Percentiles rank a stretch among this genome's conserved stretches.
phyloP scores from a whole-genome alignment of 2,888 invertebrate genomes.

The Malacosoma neustria region DNA sequence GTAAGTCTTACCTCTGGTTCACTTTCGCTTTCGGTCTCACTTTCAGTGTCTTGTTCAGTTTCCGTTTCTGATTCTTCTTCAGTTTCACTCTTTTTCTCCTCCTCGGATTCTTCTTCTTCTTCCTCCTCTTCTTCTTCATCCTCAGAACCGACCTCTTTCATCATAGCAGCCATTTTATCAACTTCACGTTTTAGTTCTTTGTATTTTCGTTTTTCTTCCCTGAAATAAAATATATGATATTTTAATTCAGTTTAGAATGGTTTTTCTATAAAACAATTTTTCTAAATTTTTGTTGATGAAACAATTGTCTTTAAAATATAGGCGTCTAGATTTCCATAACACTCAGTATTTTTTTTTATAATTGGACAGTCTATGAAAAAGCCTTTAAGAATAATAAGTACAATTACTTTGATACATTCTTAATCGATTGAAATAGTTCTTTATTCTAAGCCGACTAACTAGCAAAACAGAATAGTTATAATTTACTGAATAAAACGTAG shows the following conservation, averaged over 20 bases:
- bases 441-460: too few species aligned
- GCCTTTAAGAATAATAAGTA: too few species aligned
- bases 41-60: constrained; percentile 79
- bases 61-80: constrained; percentile 78
- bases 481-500: too few species aligned
- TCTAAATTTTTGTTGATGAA: too few species aligned
- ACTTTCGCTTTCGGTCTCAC: constrained; percentile 78
- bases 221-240: constrained; percentile 22
- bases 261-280: too few species aligned
- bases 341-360: too few species aligned
- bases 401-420: too few species aligned
- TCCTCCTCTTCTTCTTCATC: constrained; percentile 80
- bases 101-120: constrained; percentile 76
- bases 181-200: constrained; percentile 90
- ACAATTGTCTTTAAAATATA: too few species aligned
- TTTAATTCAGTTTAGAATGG: not conserved
- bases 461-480: too few species aligned
- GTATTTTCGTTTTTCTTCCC: constrained; percentile 87
- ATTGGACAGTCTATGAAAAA: too few species aligned
- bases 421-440: too few species aligned
- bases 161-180: constrained; percentile 91
- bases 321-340: too few species aligned
- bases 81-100: constrained; percentile 71
- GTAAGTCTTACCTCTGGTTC: constrained; percentile 80
- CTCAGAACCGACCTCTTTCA: constrained; percentile 86